Evolutionary conservation across 2,797 vertebrate species (phyloP), one percentile per base, ranked within the genome.

Genomic region (Echiichthys vipera): DNA sequence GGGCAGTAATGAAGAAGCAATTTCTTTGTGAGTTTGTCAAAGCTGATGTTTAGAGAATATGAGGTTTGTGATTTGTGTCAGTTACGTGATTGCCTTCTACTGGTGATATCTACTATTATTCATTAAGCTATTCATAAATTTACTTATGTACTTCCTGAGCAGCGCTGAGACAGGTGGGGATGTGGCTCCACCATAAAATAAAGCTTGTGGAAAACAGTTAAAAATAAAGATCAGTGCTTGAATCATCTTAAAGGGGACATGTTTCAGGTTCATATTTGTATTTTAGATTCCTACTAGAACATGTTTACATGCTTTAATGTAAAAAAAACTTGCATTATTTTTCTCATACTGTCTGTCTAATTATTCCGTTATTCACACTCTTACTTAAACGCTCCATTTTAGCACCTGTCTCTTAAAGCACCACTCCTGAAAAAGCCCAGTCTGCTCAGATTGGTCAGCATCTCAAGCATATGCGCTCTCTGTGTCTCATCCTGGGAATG

Each of bases 1-100:
- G 40, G 29, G 43, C 27, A 42, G 65, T 59, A 73, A 87, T 86
- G 82, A 80, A 87, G 88, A 89, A 85, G 80, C 67, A 58, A 74
- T 81, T 84, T 74, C 30, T 71, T 29, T 47, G 30, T 56, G 47
- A 50, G 70, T 74, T 84, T 8, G 62, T 70, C 61, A 74, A 83
- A 70, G 71, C 71, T 45, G 71, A 54, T 58, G 51, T 69, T 78
- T 71, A 20, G 53, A 51, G 57, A 59, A 72, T 70, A 57, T 32
- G 20, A 51, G 39, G 42, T 62, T 36, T 56, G 34, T 20, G 69
- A 72, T 15, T 78, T 55, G 22, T 62, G 47, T 62, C 24, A 2
- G 59, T n/a, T n/a, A n/a, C n/a, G n/a, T 29, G 68, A 46, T 29
- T 15, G 34, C 30, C 1, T 54, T 40, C 65, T 36, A 57, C 43